Evolutionary conservation across 2,888 invertebrate genomes (phyloP), one percentile per base, ranked within the genome.

Genomic region (Sphinx pinastri): DNA sequence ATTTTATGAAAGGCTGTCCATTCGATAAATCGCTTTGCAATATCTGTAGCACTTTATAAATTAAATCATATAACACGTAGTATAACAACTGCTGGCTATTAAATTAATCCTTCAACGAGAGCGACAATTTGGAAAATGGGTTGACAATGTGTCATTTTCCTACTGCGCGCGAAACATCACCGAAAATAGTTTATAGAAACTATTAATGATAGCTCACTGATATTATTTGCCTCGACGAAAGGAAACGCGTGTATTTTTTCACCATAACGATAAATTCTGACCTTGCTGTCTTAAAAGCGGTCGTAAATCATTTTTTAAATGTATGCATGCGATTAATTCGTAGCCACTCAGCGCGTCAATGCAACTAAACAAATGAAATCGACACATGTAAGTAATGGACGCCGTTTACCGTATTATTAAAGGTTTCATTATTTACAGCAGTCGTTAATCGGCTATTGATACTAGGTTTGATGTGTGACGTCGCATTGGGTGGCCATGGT

Each of bases 381-480:
- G 47, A 69, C 19, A 45, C 45, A 68, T 54, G 52, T 52, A n/a
- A 38, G 57, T 51, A 70, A 68, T 68, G 63, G 69, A 69, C 63
- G 25, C 52, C 70, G 72, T 75, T 73, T 73, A 75, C 70, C 52
- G 31, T 72, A 31, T 69, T 47, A 68, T 71, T 75, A 75, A 77
- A 72, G 70, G 71, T 68, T 51, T 10, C 67, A 72, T 74, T 73
- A 77, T 77, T 74, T 74, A 74, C 72, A 58, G 31, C 68, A 25
- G 67, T 72, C 71, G 60, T 71, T 71, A 71, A 52, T 19, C 66
- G 59, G 19, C 69, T 60, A 54, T 38, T 58, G 58, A 66, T 67
- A 67, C 51, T 51, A 54, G 68, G 11, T 57, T 66, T 38, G 49
- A 55, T 54, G 14, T 47, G 63, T 71, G 52, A 55, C 58, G 58